Conservation (phyloP, 2,113 vertebrate genomes). For the Scomber colias region DNA sequence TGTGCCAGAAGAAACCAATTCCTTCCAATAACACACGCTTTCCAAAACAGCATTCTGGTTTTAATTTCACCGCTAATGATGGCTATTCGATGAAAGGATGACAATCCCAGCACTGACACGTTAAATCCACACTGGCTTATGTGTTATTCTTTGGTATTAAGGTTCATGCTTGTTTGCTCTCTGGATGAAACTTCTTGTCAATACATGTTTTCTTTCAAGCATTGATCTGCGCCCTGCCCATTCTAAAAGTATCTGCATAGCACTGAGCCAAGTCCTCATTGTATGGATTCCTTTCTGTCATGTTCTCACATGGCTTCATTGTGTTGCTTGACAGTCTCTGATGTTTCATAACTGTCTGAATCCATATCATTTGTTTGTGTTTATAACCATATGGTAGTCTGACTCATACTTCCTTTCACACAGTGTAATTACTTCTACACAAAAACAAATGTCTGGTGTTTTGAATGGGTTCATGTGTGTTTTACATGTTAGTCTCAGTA, state of each 20-base stretch:
- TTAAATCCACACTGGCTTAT: constrained; percentile 50
- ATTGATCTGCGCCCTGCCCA: constrained; percentile 56
- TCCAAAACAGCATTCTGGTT: constrained; percentile 53
- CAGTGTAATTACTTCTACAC: constrained; percentile 10
- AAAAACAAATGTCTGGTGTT: not conserved
- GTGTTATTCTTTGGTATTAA: constrained; percentile 47
- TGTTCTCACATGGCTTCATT: constrained; percentile 64
- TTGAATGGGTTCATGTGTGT: not conserved
- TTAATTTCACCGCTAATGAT: constrained; percentile 27
- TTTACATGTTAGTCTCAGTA: not conserved
- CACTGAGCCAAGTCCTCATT: constrained; percentile 61
- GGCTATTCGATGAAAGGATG: constrained; percentile 52
- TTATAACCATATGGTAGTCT: not conserved
- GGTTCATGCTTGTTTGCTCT: constrained; percentile 56
- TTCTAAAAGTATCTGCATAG: constrained; percentile 38
- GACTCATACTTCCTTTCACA: not conserved
- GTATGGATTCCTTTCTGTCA: constrained; percentile 70
- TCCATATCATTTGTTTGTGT: constrained; percentile 10
- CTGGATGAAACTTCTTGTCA: constrained; percentile 65
- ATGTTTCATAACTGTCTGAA: constrained; percentile 14
- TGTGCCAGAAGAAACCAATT: constrained; percentile 35
- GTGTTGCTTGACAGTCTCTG: constrained; percentile 24
- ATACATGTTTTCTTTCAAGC: constrained; percentile 70
- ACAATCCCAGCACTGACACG: constrained; percentile 57
- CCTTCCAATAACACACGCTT: constrained; percentile 54